phyloP scores from a whole-genome alignment of 2,113 vertebrate species.

The Tachysurus vachellii region DNA sequence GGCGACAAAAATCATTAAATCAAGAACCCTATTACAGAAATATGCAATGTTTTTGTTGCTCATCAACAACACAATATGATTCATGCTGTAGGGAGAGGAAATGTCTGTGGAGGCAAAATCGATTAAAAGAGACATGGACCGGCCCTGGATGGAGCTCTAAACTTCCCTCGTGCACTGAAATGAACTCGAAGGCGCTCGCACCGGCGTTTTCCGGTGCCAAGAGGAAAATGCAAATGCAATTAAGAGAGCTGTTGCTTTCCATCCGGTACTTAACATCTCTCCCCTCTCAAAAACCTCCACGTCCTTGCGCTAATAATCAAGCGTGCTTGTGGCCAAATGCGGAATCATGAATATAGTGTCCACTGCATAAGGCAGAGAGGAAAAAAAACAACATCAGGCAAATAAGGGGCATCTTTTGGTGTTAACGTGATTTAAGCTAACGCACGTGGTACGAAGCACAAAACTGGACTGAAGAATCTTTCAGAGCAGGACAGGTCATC shows the following conservation, averaged over 20 bases:
- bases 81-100: neutral
- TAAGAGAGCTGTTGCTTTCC: slow-evolving; percentile 32
- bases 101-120: neutral
- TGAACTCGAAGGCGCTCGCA: slow-evolving; percentile 3
- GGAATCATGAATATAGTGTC: slow-evolving; percentile 17
- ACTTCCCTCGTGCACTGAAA: slow-evolving; percentile 7
- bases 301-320: slow-evolving; percentile 36
- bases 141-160: neutral
- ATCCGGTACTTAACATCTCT: slow-evolving; percentile 33
- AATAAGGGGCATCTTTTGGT: slow-evolving; percentile 28
- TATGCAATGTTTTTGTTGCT: slow-evolving; percentile 14
- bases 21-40: slow-evolving; percentile 27
- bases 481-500: slow-evolving; percentile 28
- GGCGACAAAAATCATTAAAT: slow-evolving; percentile 33
- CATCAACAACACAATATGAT: neutral
- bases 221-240: slow-evolving; percentile 49
- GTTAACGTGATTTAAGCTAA: slow-evolving; percentile 33
- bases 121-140: neutral
- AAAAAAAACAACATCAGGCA: slow-evolving; percentile 25
- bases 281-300: neutral
- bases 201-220: slow-evolving; percentile 25
- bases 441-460: slow-evolving; percentile 39
- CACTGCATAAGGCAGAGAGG: slow-evolving; percentile 5
- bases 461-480: slow-evolving; percentile 43
- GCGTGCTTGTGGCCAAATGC: slow-evolving; percentile 31